phyloP scores from a whole-genome alignment of 1,140 invertebrate species.

The Lepidurus arcticus region DNA sequence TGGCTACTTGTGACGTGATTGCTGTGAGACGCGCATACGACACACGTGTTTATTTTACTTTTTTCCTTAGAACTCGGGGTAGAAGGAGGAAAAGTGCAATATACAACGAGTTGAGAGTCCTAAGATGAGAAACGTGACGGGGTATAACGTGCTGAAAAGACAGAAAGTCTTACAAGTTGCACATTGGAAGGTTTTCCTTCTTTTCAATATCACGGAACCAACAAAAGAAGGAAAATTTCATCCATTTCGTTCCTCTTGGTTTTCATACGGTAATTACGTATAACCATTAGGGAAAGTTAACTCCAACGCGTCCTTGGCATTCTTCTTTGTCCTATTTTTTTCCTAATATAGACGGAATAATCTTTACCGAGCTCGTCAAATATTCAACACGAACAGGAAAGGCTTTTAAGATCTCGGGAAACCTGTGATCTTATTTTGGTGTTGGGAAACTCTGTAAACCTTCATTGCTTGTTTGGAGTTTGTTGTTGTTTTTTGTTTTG shows the following conservation, averaged over 20 bases:
- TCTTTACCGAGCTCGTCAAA: neutral
- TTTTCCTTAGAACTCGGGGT: neutral
- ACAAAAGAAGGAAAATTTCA: neutral
- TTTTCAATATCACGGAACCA: too few relatives aligned
- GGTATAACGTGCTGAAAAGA: neutral
- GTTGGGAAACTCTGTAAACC: neutral
- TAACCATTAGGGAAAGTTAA: neutral
- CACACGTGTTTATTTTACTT: neutral
- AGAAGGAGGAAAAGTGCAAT: neutral
- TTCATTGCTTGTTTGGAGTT: neutral
- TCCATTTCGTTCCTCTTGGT: neutral
- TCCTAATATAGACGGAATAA: neutral
- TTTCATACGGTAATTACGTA: neutral
- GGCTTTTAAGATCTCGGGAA: neutral
- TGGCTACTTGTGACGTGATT: slow-evolving; percentile 2
- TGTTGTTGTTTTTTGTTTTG: neutral
- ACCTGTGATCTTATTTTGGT: neutral
- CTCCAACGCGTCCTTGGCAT: neutral
- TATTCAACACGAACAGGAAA: neutral
- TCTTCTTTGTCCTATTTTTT: neutral
- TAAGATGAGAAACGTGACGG: slow-evolving; percentile 10
- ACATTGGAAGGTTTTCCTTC: neutral
- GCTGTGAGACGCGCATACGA: neutral
- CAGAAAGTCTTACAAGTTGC: neutral
- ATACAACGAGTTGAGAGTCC: neutral